phyloP scores from a whole-genome alignment of 2,797 vertebrate species.

The Sebastes elongatus region DNA sequence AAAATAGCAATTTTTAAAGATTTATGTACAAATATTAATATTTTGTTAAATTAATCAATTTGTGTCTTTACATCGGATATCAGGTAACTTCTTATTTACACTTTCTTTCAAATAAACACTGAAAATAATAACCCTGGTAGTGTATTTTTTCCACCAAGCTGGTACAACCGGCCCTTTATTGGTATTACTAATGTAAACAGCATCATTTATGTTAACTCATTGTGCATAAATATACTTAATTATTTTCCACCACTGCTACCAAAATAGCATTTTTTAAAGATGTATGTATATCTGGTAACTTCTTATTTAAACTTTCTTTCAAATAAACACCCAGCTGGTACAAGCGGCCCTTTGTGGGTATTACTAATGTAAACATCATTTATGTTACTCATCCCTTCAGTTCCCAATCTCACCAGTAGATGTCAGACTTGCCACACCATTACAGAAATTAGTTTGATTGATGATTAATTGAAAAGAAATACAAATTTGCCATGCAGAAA shows the following conservation, averaged over 20 bases:
- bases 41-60: background rate
- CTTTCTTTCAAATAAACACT: background rate
- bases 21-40: background rate
- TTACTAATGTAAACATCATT: background rate
- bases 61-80: background rate
- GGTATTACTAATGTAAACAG: background rate
- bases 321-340: background rate
- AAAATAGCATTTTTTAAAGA: no score
- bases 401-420: conserved; percentile 21
- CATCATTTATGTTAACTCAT: no score
- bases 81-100: background rate
- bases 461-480: background rate
- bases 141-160: background rate
- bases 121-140: background rate
- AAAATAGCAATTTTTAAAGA: background rate
- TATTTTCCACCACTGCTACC: background rate
- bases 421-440: background rate
- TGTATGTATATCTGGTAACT: no score
- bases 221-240: background rate
- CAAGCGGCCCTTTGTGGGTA: accelerated
- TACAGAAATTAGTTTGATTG: background rate
- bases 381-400: background rate
- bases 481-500: background rate
- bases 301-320: no score
- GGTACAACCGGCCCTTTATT: background rate